These are phyloP conservation scores for Hormiphora californensis DNA, from an alignment of 37 sponge, comb jelly and placozoan genomes.

Conservation along the genomic window DNA sequence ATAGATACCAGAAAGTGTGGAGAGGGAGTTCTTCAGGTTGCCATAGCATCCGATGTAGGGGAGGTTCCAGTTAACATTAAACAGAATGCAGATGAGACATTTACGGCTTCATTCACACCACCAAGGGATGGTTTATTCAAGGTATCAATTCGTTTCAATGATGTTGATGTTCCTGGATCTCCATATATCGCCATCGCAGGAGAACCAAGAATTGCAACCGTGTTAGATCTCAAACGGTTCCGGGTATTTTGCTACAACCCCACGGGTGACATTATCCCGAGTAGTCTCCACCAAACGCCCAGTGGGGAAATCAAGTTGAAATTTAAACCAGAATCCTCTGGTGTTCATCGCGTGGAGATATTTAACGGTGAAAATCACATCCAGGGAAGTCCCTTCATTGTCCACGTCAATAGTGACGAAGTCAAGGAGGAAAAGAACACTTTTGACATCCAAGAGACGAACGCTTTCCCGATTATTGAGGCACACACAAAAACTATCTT, in stretches of 20 bases:
- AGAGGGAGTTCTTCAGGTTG: not conserved
- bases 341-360: not conserved
- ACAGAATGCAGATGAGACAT: not conserved
- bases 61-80: not conserved
- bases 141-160: not conserved
- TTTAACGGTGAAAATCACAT: not conserved
- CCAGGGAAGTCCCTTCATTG: constrained; percentile 7
- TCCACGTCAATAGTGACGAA: not conserved
- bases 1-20: not conserved
- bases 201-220: not conserved
- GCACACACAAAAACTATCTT: not conserved
- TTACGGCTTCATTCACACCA: not conserved
- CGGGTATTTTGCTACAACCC: not conserved
- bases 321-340: not conserved
- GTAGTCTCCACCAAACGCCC: not conserved
- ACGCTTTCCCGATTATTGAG: not conserved
- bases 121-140: not conserved
- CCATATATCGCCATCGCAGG: not conserved
- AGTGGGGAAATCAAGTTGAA: not conserved
- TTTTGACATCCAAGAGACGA: not conserved
- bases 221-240: not conserved
- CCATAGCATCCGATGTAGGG: not conserved
- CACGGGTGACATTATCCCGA: not conserved
- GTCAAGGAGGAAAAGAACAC: not conserved
- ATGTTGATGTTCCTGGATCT: not conserved